Evolutionary conservation across 2,113 vertebrate species (phyloP), one percentile per base, ranked within the genome.

Genomic region (Hippocampus guttulatus): DNA sequence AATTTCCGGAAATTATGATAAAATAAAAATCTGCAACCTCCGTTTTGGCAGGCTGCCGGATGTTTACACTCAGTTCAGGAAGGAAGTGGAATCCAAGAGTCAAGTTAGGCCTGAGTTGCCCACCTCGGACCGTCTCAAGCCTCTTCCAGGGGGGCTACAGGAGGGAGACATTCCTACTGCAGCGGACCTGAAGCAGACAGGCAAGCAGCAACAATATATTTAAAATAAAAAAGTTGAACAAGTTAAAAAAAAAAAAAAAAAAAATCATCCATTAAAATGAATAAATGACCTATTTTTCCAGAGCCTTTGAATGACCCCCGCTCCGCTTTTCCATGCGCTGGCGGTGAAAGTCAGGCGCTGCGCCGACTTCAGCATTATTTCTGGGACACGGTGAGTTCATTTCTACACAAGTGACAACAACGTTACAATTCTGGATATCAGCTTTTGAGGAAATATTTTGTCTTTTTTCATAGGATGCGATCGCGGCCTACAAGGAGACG

Each of bases 51-150:
- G 94, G 79, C 77, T 95, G 74, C 94, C 94, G 0, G 92, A 95
- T 74, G 91, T 94, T 58, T 95, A 91, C 85, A 95, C 94, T 23
- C 88, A 92, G 74, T 95, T 95, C 86, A 87, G 93, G 80, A 94
- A 91, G 80, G 91, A 68, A 0, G 90, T 91, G 75, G 93, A 94
- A 71, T 80, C 74, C 0, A 80, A 90, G 83, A 80, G 64, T 9
- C 87, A 75, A 54, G 92, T 95, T 38, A 84, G 91, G 49, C 91
- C 92, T 0, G 57, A 86, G 15, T 71, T 94, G 52, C 55, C 0
- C 5, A 80, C 88, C 54, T 62, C 87, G 0, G 89, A 90, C 18
- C 86, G 84, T 68, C 79, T 94, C 1, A 92, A 91, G 69, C 85
- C 93, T 47, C 81, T 93, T 43, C 79, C 93, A 5, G n/a, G 75